These are phyloP conservation scores for Paraescarpia echinospica DNA, from an alignment of 1,140 invertebrate genomes.

Conservation along the genomic window DNA sequence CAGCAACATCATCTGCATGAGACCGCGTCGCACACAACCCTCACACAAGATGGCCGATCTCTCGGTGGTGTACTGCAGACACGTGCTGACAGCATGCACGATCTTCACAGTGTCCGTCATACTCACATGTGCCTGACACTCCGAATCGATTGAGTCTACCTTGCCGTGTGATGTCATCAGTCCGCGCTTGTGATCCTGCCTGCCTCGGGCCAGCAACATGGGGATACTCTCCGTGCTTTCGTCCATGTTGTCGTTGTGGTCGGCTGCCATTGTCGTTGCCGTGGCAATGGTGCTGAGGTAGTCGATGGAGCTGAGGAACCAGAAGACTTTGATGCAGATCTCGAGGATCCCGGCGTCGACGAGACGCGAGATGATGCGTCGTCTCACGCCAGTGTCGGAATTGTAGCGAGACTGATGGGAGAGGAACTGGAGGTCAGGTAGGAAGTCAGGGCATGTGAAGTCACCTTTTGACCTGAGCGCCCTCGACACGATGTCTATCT, in stretches of 20 bases:
- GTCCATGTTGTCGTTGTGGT: background rate
- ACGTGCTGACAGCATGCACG: constrained; percentile 9
- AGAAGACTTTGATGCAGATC: constrained; percentile 16
- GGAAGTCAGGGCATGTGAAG: constrained; percentile 8
- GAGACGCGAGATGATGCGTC: constrained; percentile 10
- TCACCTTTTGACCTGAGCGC: background rate
- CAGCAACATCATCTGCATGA: constrained; percentile 2
- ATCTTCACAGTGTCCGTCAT: constrained; percentile 16
- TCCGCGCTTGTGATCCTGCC: background rate
- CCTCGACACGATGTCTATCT: constrained; percentile 12
- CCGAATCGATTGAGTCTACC: background rate
- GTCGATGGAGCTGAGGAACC: background rate
- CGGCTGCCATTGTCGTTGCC: background rate
- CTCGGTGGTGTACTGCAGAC: constrained; percentile 8
- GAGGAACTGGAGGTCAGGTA: constrained; percentile 21
- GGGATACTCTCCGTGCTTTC: constrained; percentile 3
- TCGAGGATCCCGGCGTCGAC: constrained; percentile 14
- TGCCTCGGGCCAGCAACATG: background rate
- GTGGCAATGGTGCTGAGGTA: constrained; percentile 7
- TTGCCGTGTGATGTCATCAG: background rate
- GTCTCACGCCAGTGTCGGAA: constrained; percentile 7
- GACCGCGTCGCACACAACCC: background rate
- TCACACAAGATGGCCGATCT: constrained; percentile 17
- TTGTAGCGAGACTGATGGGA: constrained; percentile 21
- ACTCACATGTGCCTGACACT: background rate